Evolutionary conservation across 2,113 vertebrate species (phyloP), one percentile per base, ranked within the genome.

Genomic region (Indri indri): DNA sequence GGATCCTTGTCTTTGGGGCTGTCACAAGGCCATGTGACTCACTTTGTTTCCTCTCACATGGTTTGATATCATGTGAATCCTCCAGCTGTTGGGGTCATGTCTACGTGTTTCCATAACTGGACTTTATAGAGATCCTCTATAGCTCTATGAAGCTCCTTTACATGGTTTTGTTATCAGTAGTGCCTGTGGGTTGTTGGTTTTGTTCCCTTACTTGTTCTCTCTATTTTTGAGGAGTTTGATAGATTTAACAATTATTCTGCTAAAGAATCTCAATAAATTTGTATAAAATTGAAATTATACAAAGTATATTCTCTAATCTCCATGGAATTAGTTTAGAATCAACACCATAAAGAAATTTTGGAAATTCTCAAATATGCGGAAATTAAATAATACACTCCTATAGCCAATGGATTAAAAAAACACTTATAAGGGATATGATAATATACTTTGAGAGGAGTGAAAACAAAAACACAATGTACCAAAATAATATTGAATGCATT

Each of bases 171-270:
- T 61, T 63, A 54, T 3, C 37, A 30, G 45, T 9, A 37, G 13
- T 16, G 7, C 40, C 7, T 17, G n/a, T 37, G 37, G 4, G 3
- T n/a, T 2, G 68, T 45, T 34, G 2, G 0, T 45, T 65, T 50
- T 66, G 18, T 52, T 68, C 5, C 10, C 18, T 88, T 52, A 5
- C 4, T 16, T 82, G 23, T n/a, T 76, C 8, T 63, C 1, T 30
- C 32, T 76, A 27, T 0, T 9, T 88, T 27, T 7, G 8, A 52
- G n/a, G 23, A 27, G 66, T 14, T 65, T 80, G 23, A 42, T 27
- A 27, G 25, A 68, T 45, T 23, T 82, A 74, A 74, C 70, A 86
- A 27, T 47, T 57, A 50, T 91, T 87, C 17, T 12, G 23, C 6
- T 4, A 63, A 66, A 68, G 3, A 82, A 88, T 50, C 11, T 81